Conservation (phyloP, 2,888 invertebrate species). For the Lithophane socia region DNA sequence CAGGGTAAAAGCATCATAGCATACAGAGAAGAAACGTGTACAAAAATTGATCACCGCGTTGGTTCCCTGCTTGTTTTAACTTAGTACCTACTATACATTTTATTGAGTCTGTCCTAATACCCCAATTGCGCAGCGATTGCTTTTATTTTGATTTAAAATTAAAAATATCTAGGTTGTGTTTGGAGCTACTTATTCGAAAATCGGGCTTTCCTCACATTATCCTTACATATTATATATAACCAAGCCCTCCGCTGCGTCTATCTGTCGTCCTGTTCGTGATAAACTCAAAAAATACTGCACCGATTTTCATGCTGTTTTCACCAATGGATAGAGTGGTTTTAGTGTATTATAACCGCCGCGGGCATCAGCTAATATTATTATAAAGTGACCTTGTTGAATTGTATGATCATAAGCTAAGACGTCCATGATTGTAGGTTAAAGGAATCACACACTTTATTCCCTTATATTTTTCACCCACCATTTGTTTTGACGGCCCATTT, state of each 20-base stretch:
- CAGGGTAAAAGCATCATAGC: not conserved
- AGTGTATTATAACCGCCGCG: too few species aligned
- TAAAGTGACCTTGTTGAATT: not conserved
- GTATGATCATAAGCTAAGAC: not conserved
- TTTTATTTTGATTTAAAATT: not conserved
- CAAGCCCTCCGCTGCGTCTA: too few species aligned
- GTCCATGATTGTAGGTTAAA: not conserved
- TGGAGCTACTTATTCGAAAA: not conserved
- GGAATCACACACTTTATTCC: too few species aligned
- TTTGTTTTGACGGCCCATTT: too few species aligned
- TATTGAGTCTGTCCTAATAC: not conserved
- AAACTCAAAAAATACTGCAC: too few species aligned
- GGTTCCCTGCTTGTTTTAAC: not conserved
- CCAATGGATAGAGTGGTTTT: too few species aligned
- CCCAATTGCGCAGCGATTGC: not conserved
- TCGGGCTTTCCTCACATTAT: not conserved
- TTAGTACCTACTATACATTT: not conserved
- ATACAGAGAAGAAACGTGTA: not conserved
- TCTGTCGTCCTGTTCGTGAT: too few species aligned
- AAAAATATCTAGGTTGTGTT: not conserved
- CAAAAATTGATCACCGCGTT: not conserved
- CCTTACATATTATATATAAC: too few species aligned
- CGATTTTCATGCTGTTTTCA: too few species aligned
- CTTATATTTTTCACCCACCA: too few species aligned
- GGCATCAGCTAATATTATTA: too few species aligned